Conservation (phyloP, 2,797 vertebrate genomes). For the Iguana delicatissima region DNA sequence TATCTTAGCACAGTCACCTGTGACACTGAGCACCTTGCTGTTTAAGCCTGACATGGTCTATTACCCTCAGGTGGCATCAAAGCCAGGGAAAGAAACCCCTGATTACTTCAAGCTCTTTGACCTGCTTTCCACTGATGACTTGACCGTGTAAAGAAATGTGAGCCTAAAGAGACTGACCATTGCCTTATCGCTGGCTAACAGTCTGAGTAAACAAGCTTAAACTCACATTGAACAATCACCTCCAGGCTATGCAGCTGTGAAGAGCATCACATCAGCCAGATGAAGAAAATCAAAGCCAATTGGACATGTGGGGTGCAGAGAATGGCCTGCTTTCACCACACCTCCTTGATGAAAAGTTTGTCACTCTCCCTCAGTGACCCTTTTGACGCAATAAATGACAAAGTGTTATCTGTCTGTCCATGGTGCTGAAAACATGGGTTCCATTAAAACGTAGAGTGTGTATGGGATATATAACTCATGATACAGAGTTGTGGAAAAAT, state of each 20-base stretch:
- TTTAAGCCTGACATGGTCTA: background rate
- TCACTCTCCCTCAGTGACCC: background rate
- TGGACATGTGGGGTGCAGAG: background rate
- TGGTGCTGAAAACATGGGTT: background rate
- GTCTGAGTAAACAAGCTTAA: slow-evolving; percentile 30
- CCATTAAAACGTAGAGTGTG: background rate
- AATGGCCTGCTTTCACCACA: background rate
- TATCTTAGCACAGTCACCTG: background rate
- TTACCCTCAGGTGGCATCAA: background rate
- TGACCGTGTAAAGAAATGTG: slow-evolving; percentile 13
- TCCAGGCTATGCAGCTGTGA: slow-evolving; percentile 34
- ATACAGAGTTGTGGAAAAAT: slow-evolving; percentile 45
- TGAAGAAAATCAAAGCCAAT: background rate
- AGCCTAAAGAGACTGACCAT: background rate
- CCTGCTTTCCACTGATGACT: background rate
- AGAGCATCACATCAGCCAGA: background rate
- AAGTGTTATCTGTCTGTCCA: background rate
- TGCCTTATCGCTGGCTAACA: background rate
- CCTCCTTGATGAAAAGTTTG: slow-evolving; percentile 15
- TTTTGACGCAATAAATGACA: slow-evolving; percentile 15
- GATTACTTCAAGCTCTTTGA: background rate
- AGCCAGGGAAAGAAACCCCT: background rate
- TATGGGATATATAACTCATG: background rate
- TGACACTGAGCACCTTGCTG: too few species aligned
- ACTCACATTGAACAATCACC: slow-evolving; percentile 21